These are phyloP conservation scores for Coracias cyanogaster DNA, from an alignment of 2,797 vertebrate species.

Conservation along the genomic window DNA sequence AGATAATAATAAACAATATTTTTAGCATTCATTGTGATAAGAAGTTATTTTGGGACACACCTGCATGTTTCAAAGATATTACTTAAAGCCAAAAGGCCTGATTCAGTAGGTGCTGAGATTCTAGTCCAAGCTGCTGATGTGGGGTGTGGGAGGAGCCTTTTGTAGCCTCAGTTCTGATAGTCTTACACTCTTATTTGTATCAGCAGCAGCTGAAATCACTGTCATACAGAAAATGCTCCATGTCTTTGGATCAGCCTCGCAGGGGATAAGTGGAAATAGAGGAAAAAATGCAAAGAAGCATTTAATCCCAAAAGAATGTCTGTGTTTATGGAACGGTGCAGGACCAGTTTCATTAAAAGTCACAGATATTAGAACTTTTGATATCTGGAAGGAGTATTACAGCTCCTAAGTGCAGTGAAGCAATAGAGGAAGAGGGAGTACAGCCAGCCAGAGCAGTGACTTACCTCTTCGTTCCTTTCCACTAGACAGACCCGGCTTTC, in stretches of 20 bases:
- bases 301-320: not conserved
- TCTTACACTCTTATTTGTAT: not conserved
- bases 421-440: not conserved
- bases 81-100: not conserved
- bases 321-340: not conserved
- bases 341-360: not conserved
- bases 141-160: not conserved
- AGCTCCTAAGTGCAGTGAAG: not conserved
- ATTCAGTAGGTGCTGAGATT: not conserved
- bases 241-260: not conserved
- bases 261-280: not conserved
- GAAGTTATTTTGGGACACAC: not conserved
- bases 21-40: not conserved
- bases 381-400: not conserved
- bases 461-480: conserved; percentile 72
- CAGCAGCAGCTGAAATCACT: not conserved
- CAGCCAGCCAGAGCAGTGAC: not conserved
- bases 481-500: conserved; percentile 78
- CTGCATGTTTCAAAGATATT: not conserved
- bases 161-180: not conserved
- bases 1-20: not conserved
- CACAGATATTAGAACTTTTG: not conserved
- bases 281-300: not conserved
- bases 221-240: not conserved
- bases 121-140: not conserved